These are phyloP conservation scores for Drosophila lutescens DNA, from an alignment of 2,888 invertebrate genomes.

Conservation along the genomic window DNA sequence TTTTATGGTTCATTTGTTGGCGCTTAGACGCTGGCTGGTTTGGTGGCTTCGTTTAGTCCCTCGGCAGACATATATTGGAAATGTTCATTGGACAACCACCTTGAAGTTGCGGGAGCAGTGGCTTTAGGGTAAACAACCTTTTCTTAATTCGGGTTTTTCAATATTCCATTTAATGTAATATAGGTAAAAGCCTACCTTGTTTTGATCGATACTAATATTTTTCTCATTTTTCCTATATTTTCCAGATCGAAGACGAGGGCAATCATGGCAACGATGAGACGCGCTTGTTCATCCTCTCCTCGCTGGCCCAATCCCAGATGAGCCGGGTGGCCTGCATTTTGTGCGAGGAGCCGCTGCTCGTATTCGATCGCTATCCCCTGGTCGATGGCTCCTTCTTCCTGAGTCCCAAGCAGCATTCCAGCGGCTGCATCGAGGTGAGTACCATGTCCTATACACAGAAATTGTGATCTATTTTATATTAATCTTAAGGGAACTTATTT, in stretches of 20 bases:
- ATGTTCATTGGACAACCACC: slow-evolving; percentile 50
- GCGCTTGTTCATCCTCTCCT: slow-evolving; percentile 97
- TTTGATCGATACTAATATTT: background rate
- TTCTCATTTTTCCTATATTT: slow-evolving; percentile 56
- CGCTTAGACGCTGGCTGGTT: slow-evolving; percentile 56
- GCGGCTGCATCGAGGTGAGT: slow-evolving; percentile 93
- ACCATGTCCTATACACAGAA: background rate
- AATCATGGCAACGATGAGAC: slow-evolving; percentile 99
- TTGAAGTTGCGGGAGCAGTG: slow-evolving; percentile 23
- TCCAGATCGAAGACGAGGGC: slow-evolving; percentile 98
- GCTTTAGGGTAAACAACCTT: slow-evolving; percentile 14
- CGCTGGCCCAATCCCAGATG: slow-evolving; percentile 95
- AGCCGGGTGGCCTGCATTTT: slow-evolving; percentile 93
- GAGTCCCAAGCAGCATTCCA: slow-evolving; percentile 95
- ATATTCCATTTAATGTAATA: background rate
- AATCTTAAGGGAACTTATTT: too few relatives aligned
- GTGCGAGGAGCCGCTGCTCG: slow-evolving; percentile 94
- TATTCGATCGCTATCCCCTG: slow-evolving; percentile 98
- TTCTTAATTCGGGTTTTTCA: background rate
- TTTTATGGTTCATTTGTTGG: slow-evolving; percentile 72
- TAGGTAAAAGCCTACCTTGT: too few relatives aligned
- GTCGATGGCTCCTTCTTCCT: slow-evolving; percentile 99
- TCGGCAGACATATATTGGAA: slow-evolving; percentile 51
- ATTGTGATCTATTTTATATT: too few relatives aligned
- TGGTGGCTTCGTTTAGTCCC: slow-evolving; percentile 36